Percentiles rank a stretch among this genome's conserved stretches.
phyloP scores from a whole-genome alignment of 2,113 vertebrate genomes.

The Ahaetulla prasina region DNA sequence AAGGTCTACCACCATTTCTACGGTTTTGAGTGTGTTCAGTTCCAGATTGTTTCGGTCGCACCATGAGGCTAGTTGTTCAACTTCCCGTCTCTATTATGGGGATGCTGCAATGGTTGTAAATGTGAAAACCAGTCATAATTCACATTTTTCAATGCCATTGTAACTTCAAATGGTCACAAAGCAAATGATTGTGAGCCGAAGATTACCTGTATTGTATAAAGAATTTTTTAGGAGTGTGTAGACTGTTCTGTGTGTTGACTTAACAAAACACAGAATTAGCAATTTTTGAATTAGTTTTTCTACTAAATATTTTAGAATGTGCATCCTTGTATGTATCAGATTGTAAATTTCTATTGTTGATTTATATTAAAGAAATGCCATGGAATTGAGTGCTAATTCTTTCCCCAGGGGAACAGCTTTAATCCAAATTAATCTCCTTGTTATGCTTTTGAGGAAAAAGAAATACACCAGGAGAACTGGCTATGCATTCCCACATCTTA shows the following conservation, averaged over 20 bases:
- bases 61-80: no score
- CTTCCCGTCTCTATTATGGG: no score
- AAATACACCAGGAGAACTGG: background rate
- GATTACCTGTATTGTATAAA: background rate
- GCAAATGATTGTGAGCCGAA: background rate
- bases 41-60: no score
- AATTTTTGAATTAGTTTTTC: background rate
- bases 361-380: background rate
- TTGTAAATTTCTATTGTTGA: background rate
- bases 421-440: background rate
- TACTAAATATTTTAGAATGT: background rate
- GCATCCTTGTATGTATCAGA: background rate
- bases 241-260: background rate
- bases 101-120: background rate
- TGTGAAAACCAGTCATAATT: background rate
- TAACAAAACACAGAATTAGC: background rate
- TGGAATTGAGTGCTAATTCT: background rate
- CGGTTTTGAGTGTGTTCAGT: no score
- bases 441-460: background rate
- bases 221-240: background rate
- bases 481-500: background rate
- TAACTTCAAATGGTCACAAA: background rate
- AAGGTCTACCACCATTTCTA: no score
- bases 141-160: background rate
- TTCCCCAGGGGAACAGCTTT: background rate